Evolutionary conservation across 2,113 vertebrate genomes (phyloP).

Genomic region (Uropsilus gracilis): DNA sequence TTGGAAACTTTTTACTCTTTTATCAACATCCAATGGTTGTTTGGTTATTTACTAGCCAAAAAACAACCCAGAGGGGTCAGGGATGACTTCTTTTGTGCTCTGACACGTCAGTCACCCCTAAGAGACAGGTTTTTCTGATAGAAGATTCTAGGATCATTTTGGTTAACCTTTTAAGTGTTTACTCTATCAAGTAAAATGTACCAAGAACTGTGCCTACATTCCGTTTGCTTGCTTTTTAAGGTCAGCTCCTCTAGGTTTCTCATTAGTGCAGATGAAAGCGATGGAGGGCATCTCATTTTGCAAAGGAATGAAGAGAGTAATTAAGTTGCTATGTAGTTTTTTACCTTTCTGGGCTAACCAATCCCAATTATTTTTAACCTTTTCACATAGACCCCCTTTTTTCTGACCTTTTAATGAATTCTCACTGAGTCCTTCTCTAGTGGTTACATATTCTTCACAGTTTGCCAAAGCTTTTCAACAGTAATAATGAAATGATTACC

Average conservation of each 20-base stretch:
- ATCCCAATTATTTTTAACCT: conserved; percentile 80
- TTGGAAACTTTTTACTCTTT: no score
- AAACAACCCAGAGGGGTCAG: no score
- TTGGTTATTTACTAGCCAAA: no score
- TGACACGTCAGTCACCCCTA: no score
- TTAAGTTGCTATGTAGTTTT: conserved; percentile 56
- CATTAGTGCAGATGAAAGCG: background rate
- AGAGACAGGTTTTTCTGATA: background rate
- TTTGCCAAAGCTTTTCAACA: conserved; percentile 47
- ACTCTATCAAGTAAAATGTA: background rate
- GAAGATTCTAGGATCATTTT: background rate
- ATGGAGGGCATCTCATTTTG: background rate
- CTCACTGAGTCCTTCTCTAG: conserved; percentile 21
- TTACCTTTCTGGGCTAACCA: conserved; percentile 54
- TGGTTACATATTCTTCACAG: conserved; percentile 2
- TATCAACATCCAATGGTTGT: no score
- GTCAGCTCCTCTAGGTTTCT: conserved; percentile 52
- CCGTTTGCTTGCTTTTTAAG: conserved; percentile 47
- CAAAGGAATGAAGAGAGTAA: conserved; percentile 42
- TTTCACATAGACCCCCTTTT: conserved; percentile 35
- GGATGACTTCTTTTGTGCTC: no score
- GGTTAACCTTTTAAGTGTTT: background rate
- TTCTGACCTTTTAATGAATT: conserved; percentile 66
- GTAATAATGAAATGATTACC: conserved; percentile 60
- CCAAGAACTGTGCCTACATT: background rate